These are phyloP conservation scores for Lonchura striata DNA, from an alignment of 2,113 vertebrate genomes.

Conservation along the genomic window DNA sequence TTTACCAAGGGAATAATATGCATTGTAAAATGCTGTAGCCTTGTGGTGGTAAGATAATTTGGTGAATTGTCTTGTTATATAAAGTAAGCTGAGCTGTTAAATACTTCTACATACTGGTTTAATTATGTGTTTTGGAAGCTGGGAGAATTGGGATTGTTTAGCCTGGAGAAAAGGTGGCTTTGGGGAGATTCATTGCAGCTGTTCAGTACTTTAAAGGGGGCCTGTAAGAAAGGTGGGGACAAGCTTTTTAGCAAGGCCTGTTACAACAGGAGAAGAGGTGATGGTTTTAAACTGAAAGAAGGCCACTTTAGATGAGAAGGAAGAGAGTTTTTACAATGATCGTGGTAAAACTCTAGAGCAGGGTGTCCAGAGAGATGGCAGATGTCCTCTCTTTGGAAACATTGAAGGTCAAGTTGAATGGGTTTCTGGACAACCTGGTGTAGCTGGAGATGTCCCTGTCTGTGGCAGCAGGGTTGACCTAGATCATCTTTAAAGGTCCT, in stretches of 20 bases:
- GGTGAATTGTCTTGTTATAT: background rate
- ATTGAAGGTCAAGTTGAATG: background rate
- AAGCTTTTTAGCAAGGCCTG: background rate
- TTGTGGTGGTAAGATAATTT: background rate
- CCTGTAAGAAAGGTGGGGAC: background rate
- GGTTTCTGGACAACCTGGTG: background rate
- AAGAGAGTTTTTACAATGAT: background rate
- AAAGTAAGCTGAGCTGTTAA: background rate
- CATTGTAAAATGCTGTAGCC: background rate
- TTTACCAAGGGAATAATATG: background rate
- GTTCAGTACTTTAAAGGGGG: background rate
- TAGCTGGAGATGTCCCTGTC: background rate
- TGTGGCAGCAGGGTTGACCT: background rate
- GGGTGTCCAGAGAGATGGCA: background rate
- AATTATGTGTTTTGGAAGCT: background rate
- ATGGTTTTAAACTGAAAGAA: background rate
- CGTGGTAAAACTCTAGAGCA: background rate
- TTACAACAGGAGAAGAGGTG: background rate
- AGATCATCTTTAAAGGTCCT: background rate
- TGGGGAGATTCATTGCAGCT: background rate
- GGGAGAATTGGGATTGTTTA: background rate
- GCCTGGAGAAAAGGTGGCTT: background rate
- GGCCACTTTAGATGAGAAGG: background rate
- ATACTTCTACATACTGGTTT: background rate
- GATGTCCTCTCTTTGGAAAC: background rate